Percentiles rank a stretch among this genome's conserved stretches.
Conservation (phyloP, 1,140 invertebrate species). For the Drosophila kurseongensis region DNA sequence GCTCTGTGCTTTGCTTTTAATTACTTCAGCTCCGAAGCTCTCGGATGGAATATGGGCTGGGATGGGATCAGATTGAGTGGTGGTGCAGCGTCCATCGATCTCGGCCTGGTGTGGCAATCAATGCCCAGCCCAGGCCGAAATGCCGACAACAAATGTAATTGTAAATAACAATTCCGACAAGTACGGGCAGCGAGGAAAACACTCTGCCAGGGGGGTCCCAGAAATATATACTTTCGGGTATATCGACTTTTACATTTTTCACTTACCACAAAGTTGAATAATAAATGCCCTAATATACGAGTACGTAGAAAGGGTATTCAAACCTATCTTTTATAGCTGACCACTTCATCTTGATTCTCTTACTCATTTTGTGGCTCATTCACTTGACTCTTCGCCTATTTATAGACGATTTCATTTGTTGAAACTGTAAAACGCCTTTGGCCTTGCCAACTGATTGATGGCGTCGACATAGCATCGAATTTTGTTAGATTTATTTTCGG, state of each 20-base stretch:
- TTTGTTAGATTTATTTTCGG: conserved; percentile 78
- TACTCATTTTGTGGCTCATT: conserved; percentile 58
- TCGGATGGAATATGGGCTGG: conserved; percentile 16
- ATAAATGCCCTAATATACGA: not conserved
- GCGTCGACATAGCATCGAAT: conserved; percentile 67
- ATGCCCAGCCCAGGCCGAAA: conserved; percentile 25
- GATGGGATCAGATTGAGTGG: conserved; percentile 17
- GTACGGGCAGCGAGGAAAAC: conserved; percentile 31
- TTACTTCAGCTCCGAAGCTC: conserved; percentile 36
- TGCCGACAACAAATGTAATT: conserved; percentile 28
- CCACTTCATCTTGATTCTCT: conserved; percentile 19
- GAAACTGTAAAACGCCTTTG: conserved; percentile 79
- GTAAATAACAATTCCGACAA: conserved; percentile 35
- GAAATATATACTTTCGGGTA: not conserved
- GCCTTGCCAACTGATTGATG: conserved; percentile 73
- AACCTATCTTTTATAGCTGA: not conserved
- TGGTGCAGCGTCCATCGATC: conserved; percentile 32
- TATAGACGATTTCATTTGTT: conserved; percentile 66
- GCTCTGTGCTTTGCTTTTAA: conserved; percentile 59
- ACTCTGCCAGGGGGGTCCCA: conserved; percentile 37
- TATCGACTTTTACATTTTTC: not conserved
- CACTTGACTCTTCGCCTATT: conserved; percentile 76
- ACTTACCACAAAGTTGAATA: not conserved
- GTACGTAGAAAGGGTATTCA: conserved; percentile 6
- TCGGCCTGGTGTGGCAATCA: conserved; percentile 37